phyloP scores from a whole-genome alignment of 2,113 vertebrate species.

The Mesitornis unicolor region DNA sequence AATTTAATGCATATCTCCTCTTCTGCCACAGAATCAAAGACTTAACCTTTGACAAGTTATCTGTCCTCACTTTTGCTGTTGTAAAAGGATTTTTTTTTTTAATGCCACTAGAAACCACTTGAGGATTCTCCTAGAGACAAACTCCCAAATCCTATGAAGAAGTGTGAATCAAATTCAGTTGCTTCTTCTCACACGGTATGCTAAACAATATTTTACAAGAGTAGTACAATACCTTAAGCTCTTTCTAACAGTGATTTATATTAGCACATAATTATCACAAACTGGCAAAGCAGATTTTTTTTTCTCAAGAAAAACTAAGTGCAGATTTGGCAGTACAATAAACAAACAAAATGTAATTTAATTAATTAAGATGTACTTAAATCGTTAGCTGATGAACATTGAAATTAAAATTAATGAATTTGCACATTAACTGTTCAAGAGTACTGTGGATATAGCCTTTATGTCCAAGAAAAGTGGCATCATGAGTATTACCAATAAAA shows the following conservation, averaged over 20 bases:
- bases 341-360: neutral
- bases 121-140: neutral
- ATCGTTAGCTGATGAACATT: neutral
- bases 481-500: neutral
- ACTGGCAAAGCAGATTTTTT: neutral
- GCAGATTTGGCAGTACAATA: neutral
- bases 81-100: neutral
- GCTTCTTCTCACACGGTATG: neutral
- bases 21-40: neutral
- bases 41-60: neutral
- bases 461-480: neutral
- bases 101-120: neutral
- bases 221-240: neutral
- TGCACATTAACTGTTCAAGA: neutral
- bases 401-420: neutral
- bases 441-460: neutral
- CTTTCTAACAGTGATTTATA: neutral
- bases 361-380: neutral
- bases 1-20: neutral
- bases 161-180: neutral
- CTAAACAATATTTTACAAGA: neutral
- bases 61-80: neutral
- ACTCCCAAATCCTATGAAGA: neutral
- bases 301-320: neutral
- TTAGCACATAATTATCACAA: neutral